Conservation (phyloP, 2,888 invertebrate species). For the Cynaeus angustus region DNA sequence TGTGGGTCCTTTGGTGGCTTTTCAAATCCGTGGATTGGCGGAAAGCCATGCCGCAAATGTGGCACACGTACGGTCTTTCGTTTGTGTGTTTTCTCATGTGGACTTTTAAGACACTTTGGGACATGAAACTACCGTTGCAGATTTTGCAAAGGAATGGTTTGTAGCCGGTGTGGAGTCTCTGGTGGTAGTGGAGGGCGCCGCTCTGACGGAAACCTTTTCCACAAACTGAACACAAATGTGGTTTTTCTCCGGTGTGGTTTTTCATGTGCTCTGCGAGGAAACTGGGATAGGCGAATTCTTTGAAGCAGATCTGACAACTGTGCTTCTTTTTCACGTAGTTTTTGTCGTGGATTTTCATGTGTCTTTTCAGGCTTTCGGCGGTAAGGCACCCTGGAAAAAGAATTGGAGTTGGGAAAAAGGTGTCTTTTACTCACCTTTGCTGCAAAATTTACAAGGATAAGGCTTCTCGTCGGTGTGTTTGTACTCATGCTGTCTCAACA, state of each 20-base stretch:
- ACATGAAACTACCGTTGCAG: constrained; percentile 60
- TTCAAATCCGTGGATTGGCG: constrained; percentile 69
- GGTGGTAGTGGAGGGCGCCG: constrained; percentile 65
- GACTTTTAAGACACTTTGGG: constrained; percentile 60
- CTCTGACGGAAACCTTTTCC: constrained; percentile 68
- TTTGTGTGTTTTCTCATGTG: constrained; percentile 64
- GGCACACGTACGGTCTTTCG: constrained; percentile 65
- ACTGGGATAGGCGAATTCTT: constrained; percentile 65
- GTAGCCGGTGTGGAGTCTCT: constrained; percentile 64
- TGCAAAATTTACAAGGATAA: constrained; percentile 65
- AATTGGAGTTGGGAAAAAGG: neutral
- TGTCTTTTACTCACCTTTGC: constrained; percentile 59
- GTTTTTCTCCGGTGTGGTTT: constrained; percentile 69
- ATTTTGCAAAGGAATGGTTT: constrained; percentile 61
- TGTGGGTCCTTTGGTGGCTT: constrained; percentile 68
- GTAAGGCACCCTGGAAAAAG: constrained; percentile 65
- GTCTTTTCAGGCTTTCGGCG: constrained; percentile 65
- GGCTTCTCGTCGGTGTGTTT: constrained; percentile 66
- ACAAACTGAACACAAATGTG: constrained; percentile 63
- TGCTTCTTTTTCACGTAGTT: constrained; percentile 64
- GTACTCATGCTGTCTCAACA: constrained; percentile 65
- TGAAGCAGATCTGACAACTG: constrained; percentile 63
- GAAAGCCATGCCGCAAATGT: constrained; percentile 68
- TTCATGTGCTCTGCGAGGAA: constrained; percentile 68
- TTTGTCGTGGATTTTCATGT: constrained; percentile 66